phyloP scores from a whole-genome alignment of 2,888 invertebrate genomes.

The Ommatoiulus sabulosus region DNA sequence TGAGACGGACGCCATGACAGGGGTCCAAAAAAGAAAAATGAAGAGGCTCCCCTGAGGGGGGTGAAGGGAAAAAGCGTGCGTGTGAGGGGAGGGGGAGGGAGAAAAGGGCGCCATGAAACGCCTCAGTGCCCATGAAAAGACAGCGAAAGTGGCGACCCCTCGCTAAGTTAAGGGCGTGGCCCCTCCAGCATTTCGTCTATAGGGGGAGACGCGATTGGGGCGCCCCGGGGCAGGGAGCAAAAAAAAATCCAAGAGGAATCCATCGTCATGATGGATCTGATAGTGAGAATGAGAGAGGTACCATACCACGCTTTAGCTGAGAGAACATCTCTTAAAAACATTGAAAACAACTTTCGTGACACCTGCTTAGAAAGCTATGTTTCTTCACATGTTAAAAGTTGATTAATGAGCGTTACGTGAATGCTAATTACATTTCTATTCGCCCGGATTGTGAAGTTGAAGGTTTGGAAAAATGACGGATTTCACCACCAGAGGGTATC shows the following conservation, averaged over 20 bases:
- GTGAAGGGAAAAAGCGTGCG: conserved; percentile 5
- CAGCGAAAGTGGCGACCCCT: conserved; percentile 50
- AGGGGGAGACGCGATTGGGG: neutral
- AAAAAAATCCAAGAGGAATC: neutral
- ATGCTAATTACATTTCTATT: too few species aligned
- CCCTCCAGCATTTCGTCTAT: neutral
- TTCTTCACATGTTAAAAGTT: too few species aligned
- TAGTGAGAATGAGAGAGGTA: neutral
- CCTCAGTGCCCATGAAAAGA: conserved; percentile 49
- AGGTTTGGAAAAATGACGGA: too few species aligned
- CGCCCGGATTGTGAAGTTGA: too few species aligned
- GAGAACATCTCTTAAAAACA: too few species aligned
- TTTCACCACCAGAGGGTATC: too few species aligned
- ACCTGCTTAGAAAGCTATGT: too few species aligned
- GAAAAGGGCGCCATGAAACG: conserved; percentile 50
- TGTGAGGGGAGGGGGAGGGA: neutral
- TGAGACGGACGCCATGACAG: conserved; percentile 17
- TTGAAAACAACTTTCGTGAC: too few species aligned
- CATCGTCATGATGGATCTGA: conserved; percentile 12
- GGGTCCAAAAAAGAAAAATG: neutral
- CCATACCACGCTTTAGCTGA: too few species aligned
- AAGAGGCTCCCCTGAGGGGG: neutral
- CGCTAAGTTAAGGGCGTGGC: conserved; percentile 41
- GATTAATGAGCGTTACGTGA: too few species aligned
- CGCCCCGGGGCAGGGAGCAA: neutral